phyloP scores from a whole-genome alignment of 2,797 vertebrate species.

The Stomatorhinus walkeri region DNA sequence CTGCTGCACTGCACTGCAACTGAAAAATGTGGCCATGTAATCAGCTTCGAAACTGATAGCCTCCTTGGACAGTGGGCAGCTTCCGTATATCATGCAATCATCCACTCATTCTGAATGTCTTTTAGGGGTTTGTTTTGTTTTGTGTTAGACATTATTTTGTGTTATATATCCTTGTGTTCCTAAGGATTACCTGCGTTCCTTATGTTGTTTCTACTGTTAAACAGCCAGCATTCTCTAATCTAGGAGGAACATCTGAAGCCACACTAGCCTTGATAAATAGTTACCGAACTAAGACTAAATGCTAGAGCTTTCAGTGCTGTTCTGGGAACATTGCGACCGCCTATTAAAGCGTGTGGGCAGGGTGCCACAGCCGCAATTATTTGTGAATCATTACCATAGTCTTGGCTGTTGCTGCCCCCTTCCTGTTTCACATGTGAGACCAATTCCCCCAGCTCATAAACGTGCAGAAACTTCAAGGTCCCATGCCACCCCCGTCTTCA shows the following conservation, averaged over 20 bases:
- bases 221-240: neutral
- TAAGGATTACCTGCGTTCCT: neutral
- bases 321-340: neutral
- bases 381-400: slow-evolving; percentile 21
- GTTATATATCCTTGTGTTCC: neutral
- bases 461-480: neutral
- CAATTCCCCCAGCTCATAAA: neutral
- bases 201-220: neutral
- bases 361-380: slow-evolving; percentile 6
- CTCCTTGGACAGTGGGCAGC: neutral
- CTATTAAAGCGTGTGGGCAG: neutral
- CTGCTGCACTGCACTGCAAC: neutral
- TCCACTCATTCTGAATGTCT: neutral
- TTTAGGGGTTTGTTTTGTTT: neutral
- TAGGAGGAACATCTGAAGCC: neutral
- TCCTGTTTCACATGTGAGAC: slow-evolving; percentile 13
- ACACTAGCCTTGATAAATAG: neutral
- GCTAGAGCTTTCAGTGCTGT: neutral
- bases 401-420: neutral
- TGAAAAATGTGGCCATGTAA: neutral
- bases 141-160: neutral
- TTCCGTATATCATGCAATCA: neutral
- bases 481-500: neutral
- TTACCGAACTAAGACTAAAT: neutral
- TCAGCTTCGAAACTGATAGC: neutral